Evolutionary conservation across 1,140 invertebrate genomes (phyloP).

Genomic region (Marisa cornuarietis): DNA sequence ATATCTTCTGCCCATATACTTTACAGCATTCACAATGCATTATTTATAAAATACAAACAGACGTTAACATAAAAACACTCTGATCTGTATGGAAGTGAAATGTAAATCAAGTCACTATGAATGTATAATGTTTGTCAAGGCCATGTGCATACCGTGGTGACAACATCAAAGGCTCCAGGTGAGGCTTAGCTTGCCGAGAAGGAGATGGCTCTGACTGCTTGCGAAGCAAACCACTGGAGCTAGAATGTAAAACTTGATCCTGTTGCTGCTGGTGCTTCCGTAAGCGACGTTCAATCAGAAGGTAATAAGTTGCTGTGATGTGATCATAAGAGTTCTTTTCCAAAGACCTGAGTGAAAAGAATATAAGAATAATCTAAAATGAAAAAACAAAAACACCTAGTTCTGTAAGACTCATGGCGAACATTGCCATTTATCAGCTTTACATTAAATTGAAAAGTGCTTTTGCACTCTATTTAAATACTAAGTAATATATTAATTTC

Average conservation of each 20-base stretch:
- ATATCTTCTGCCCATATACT: background rate
- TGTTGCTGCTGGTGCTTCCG: conserved; percentile 64
- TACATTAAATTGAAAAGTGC: no score
- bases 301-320: conserved; percentile 97
- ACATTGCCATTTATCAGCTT: no score
- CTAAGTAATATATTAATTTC: no score
- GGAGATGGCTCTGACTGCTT: conserved; percentile 53
- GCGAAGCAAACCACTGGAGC: conserved; percentile 38
- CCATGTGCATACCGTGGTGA: conserved; percentile 64
- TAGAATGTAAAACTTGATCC: conserved; percentile 31
- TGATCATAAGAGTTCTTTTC: conserved; percentile 98
- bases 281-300: conserved; percentile 92
- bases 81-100: background rate
- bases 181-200: conserved; percentile 48
- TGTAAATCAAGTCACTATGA: background rate
- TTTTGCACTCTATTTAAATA: no score
- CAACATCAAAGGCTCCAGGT: conserved; percentile 66
- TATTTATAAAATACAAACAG: background rate
- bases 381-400: background rate
- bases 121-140: background rate
- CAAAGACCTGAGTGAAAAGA: conserved; percentile 75
- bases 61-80: background rate
- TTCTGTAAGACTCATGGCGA: no score
- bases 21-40: background rate
- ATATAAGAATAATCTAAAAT: conserved; percentile 10